These are phyloP conservation scores for Onychostoma macrolepis DNA, from an alignment of 2,113 vertebrate genomes.

Conservation along the genomic window DNA sequence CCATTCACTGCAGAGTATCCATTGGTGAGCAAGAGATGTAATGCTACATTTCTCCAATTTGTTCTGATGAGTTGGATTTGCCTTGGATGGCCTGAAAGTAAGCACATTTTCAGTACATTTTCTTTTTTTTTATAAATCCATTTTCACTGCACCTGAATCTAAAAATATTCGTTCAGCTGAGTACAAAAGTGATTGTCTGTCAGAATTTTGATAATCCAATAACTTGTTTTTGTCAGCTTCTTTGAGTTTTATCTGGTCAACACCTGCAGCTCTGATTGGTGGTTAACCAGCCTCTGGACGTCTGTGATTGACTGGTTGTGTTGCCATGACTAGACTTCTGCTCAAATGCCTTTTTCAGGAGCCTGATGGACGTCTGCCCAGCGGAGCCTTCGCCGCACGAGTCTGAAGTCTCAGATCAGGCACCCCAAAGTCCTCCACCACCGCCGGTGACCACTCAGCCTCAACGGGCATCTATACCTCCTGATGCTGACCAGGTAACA, in stretches of 20 bases:
- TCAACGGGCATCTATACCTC: background rate
- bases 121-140: background rate
- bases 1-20: too few relatives aligned
- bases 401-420: constrained; percentile 11
- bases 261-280: constrained; percentile 5
- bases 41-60: too few relatives aligned
- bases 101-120: too few relatives aligned
- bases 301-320: constrained; percentile 1
- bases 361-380: constrained; percentile 47
- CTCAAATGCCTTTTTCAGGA: constrained; percentile 46
- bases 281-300: background rate
- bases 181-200: too few relatives aligned
- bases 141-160: too few relatives aligned
- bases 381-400: constrained; percentile 19
- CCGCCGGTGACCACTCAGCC: constrained; percentile 51
- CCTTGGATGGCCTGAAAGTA: too few relatives aligned
- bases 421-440: background rate
- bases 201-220: constrained; percentile 16
- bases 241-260: constrained; percentile 8
- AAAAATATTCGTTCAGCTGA: background rate
- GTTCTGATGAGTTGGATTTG: too few relatives aligned
- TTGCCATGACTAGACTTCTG: constrained; percentile 11
- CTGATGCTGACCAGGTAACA: constrained; percentile 59
- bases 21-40: too few relatives aligned
- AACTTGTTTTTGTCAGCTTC: constrained; percentile 29